These are phyloP conservation scores for Aporophyla lueneburgensis DNA, from an alignment of 2,888 invertebrate species.

Conservation along the genomic window DNA sequence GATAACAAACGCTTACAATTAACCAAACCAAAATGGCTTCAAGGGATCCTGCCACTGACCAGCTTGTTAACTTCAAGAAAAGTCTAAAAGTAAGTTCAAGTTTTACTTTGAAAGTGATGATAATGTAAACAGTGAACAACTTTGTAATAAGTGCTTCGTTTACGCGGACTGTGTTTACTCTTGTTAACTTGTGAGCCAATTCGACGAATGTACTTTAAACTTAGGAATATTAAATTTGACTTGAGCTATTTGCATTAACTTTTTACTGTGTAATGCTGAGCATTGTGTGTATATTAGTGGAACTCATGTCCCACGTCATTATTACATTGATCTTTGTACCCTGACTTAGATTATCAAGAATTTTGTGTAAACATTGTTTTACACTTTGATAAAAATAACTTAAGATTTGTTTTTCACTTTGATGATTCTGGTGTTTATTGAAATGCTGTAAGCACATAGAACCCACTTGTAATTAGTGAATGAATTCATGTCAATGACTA, in stretches of 20 bases:
- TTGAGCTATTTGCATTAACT: slow-evolving; percentile 39
- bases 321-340: slow-evolving; percentile 64
- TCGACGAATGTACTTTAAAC: slow-evolving; percentile 31
- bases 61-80: slow-evolving; percentile 92
- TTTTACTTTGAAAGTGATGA: slow-evolving; percentile 41
- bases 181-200: slow-evolving; percentile 16
- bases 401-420: slow-evolving; percentile 11
- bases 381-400: slow-evolving; percentile 13
- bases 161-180: slow-evolving; percentile 25
- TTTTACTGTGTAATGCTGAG: slow-evolving; percentile 56
- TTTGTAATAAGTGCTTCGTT: slow-evolving; percentile 15
- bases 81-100: slow-evolving; percentile 89
- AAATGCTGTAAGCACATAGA: slow-evolving; percentile 5
- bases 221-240: slow-evolving; percentile 22
- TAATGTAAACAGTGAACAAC: slow-evolving; percentile 30
- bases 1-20: slow-evolving; percentile 41
- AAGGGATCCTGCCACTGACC: slow-evolving; percentile 92
- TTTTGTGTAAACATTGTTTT: slow-evolving; percentile 33
- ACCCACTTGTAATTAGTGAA: slow-evolving; percentile 11
- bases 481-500: slow-evolving; percentile 34
- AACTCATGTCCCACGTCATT: slow-evolving; percentile 40
- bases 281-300: slow-evolving; percentile 62
- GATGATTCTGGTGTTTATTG: background rate
- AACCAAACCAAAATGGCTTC: slow-evolving; percentile 77
- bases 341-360: slow-evolving; percentile 43